Evolutionary conservation across 1,140 invertebrate genomes (phyloP), one percentile per base, ranked within the genome.

Genomic region (Leptopilina clavipes): DNA sequence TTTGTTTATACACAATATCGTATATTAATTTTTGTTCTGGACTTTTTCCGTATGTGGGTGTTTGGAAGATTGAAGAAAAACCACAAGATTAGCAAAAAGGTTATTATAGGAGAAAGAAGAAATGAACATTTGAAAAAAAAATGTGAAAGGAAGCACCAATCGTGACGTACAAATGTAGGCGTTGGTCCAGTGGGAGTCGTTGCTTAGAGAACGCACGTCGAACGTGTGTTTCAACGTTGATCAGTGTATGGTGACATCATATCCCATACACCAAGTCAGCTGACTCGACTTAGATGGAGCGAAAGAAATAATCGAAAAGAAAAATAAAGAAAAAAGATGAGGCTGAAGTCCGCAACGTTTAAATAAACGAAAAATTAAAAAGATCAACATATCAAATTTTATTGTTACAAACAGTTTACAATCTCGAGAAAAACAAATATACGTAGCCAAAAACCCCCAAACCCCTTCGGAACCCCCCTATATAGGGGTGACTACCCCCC

Each of bases 201-300:
- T 22, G 72, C 18, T 17, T 54, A 22, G 44, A 40, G 70, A 12
- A 75, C 59, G 54, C 72, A 72, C 17, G 56, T 52, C 54, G 22
- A 52, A 77, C 81, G 89, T 90, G 84, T 87, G 88, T 86, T 87
- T 85, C 1, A 72, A 56, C 78, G 76, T 31, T 74, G 79, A 59
- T 45, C 45, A 65, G 59, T 76, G 74, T 82, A 82, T 81, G 82
- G 84, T 90, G 88, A 90, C 89, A 89, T 90, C 89, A 90, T 40
- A 40, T 86, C 89, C 72, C 70, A 72, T 65, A 31, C 25, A 2
- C 71, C 74, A 76, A 85, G 86, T 89, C 88, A 90, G 88, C 88
- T 90, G 88, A 87, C 82, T 83, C 81, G 86, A 90, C 89, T 89
- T 90, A 90, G 89, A 90, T 90, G 89, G 89, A 90, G 89, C 88